These are phyloP conservation scores for Cerastis leucographa DNA, from an alignment of 2,888 invertebrate species.

Conservation along the genomic window DNA sequence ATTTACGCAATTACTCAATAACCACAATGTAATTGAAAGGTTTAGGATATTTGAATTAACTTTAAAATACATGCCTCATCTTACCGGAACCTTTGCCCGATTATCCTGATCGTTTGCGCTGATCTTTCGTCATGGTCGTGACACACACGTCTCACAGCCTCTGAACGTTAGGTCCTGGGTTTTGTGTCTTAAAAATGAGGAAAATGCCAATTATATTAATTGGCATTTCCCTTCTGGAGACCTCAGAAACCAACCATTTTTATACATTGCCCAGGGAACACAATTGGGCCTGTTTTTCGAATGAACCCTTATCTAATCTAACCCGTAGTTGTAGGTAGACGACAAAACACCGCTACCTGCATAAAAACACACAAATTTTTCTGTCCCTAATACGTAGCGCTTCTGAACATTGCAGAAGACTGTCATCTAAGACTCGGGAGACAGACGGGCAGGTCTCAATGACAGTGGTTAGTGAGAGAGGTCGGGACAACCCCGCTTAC, in stretches of 20 bases:
- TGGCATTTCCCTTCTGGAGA: neutral
- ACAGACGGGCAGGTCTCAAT: conserved; percentile 84
- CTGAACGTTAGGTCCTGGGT: neutral
- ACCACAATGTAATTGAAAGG: neutral
- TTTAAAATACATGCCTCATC: neutral
- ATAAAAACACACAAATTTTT: conserved; percentile 36
- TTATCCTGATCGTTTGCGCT: neutral
- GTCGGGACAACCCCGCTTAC: conserved; percentile 93
- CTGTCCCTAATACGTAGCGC: conserved; percentile 53
- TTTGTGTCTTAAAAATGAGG: neutral
- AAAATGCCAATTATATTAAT: neutral
- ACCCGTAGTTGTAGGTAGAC: conserved; percentile 4
- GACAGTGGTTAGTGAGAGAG: conserved; percentile 87
- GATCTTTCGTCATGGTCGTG: neutral
- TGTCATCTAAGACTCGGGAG: conserved; percentile 93
- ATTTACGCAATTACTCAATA: neutral
- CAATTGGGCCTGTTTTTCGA: neutral
- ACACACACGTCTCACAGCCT: neutral
- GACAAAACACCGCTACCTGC: conserved; percentile 19
- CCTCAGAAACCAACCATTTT: neutral
- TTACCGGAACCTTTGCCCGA: neutral
- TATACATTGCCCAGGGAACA: neutral
- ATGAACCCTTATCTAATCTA: neutral
- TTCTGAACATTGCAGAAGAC: conserved; percentile 85
- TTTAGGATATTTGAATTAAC: neutral